Evolutionary conservation across 2,888 invertebrate genomes (phyloP).

Genomic region (Abrostola tripartita): DNA sequence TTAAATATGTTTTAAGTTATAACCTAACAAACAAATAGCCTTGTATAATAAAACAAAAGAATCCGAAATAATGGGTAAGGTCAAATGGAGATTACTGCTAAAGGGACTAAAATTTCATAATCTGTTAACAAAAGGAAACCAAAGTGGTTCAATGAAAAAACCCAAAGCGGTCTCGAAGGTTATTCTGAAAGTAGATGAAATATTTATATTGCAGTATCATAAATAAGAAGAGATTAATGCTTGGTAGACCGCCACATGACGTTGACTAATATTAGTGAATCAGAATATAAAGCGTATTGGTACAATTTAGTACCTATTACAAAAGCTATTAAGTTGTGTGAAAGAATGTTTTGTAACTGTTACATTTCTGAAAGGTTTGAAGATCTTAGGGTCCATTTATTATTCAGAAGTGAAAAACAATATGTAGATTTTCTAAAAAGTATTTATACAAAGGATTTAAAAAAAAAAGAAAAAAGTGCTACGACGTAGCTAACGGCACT

Average conservation of each 20-base stretch:
- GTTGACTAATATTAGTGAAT: conserved; percentile 41
- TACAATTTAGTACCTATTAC: not conserved
- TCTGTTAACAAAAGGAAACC: not conserved
- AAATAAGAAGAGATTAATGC: conserved; percentile 52
- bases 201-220: conserved; percentile 44
- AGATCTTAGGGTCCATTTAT: not conserved
- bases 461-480: not conserved
- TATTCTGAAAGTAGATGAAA: conserved; percentile 29
- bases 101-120: not conserved
- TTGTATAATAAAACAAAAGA: too few relatives aligned
- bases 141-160: not conserved
- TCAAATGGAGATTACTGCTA: too few relatives aligned
- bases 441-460: too few relatives aligned
- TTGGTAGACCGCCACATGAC: conserved; percentile 32
- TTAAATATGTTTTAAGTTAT: too few relatives aligned
- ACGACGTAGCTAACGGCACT: not conserved
- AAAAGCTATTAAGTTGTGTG: conserved; percentile 2
- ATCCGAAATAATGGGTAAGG: too few relatives aligned
- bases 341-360: not conserved
- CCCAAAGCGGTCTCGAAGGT: conserved; percentile 8
- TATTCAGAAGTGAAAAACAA: not conserved
- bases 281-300: conserved; percentile 13
- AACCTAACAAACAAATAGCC: too few relatives aligned
- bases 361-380: not conserved
- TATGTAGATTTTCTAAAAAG: too few relatives aligned